Evolutionary conservation across 23 tunicate species (phyloP), one percentile per base, ranked within the genome.

Genomic region (Clavelina lepadiformis): DNA sequence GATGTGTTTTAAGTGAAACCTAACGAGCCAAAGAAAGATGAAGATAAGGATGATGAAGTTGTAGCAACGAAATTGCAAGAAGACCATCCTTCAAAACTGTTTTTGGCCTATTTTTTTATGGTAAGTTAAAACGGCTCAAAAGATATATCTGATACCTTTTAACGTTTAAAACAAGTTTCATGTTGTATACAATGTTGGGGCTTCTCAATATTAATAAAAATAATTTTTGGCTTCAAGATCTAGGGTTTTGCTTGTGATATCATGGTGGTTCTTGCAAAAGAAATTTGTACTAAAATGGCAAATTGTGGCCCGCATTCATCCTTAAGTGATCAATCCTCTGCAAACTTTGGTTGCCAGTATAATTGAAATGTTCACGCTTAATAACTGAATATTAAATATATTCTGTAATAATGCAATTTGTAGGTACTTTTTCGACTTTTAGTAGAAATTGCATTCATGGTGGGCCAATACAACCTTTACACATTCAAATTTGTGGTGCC

Each of bases 401-500:
- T 41, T 41, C 13, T 41, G 49, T 41, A 41, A 8, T 41, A 41
- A 41, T 41, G 15, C 11, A 11, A 41, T 34, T 22, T 24, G 22
- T 61, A 84, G 93, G 93, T 84, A 28, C 26, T 84, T 22, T 21
- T 67, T 3, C 65, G 83, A 0, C 25, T 76, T 18, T 44, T 76
- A 49, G 29, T 84, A 33, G 93, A 84, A 55, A 59, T 84, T 56
- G 83, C 79, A 20, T 84, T 84, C 45, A 84, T 84, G 83, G 78
- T 84, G 28, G 93, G 83, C 5, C 93, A 84, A 56, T 84, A 84
- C 34, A 63, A 68, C 33, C 21, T 76, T 18, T 84, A 84, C 73
- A 76, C 85, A 2, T 84, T 69, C 77, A 76, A 84, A 38, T 84
- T 84, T 35, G 77, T 76, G 34, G 70, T 84, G 36, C 93, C 93